Evolutionary conservation across 2,888 invertebrate species (phyloP), one percentile per base, ranked within the genome.

Genomic region (Clepsis dumicolana): DNA sequence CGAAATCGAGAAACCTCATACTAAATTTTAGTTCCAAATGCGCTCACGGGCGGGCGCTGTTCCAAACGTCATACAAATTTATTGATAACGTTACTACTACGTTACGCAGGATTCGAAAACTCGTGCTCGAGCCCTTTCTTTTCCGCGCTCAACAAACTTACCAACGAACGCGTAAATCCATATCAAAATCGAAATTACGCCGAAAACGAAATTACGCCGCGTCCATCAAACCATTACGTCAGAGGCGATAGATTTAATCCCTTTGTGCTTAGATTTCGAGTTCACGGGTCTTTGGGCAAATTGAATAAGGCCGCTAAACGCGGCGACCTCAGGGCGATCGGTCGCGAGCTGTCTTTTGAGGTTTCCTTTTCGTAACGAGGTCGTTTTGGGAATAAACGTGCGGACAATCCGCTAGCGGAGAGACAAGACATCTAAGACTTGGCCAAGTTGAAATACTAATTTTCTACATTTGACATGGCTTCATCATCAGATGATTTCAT

Each of bases 271-370:
- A 56, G 56, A 35, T 48, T 48, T 48, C 44, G 48, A 27, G 60
- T 57, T 64, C 48, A 57, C 29, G 48, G 57, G 48, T 24, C 48
- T 54, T 56, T 48, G 64, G 38, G 24, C 44, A 64, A 64, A 64
- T 64, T 44, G 64, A 64, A 64, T 64, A 21, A 61, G 48, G 24
- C 3, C 53, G 27, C 29, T 48, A 48, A 61, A 61, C 48, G 60
- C 60, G 44, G 44, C 10, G 44, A 41, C 44, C 60, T 48, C 44
- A 24, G 14, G 60, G 16, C 38, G n/a, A 41, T 59, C 38, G 24
- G 41, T 24, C 16, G 21, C 21, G 35, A 32, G 56, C 4, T 41
- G 59, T 59, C 59, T 41, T 41, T 56, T 27, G 8, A 21, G 56
- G 56, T 18, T 56, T 56, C 35, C 32, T 56, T 29, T 35, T 21